Percentiles rank a stretch among this genome's conserved stretches.
phyloP scores from a whole-genome alignment of 2,113 vertebrate genomes.

The Nettapus auritus region DNA sequence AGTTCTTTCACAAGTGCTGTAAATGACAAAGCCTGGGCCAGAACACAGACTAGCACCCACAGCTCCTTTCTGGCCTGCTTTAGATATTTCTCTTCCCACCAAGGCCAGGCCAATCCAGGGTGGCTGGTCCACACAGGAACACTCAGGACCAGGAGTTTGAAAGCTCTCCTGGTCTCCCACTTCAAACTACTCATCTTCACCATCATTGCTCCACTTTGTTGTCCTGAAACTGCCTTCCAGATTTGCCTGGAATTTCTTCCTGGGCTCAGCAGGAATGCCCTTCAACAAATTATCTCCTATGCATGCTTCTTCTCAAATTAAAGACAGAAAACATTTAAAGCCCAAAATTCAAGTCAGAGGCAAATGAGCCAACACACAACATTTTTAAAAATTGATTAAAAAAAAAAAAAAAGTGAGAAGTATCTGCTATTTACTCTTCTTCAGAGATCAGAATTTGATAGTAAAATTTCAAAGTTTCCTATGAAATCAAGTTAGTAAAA shows the following conservation, averaged over 20 bases:
- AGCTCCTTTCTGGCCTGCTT: background rate
- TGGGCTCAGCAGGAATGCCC: background rate
- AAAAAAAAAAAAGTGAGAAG: background rate
- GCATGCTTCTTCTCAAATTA: background rate
- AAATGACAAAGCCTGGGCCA: background rate
- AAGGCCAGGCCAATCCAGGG: background rate
- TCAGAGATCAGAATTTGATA: background rate
- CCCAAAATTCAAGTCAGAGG: background rate
- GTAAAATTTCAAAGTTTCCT: background rate
- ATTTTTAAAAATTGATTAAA: no score
- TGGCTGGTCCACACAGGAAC: background rate
- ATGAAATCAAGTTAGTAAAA: background rate
- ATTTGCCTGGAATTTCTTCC: background rate
- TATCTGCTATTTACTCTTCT: background rate
- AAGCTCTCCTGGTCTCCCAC: background rate
- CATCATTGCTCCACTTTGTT: background rate
- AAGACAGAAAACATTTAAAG: background rate
- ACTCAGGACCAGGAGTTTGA: background rate
- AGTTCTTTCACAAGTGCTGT: background rate
- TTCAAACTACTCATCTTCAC: background rate
- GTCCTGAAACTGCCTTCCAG: background rate
- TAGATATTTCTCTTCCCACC: background rate
- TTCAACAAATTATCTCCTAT: background rate
- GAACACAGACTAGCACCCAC: background rate
- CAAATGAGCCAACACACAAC: background rate